phyloP scores from a whole-genome alignment of 2,888 invertebrate genomes.

The Polyploca ridens region DNA sequence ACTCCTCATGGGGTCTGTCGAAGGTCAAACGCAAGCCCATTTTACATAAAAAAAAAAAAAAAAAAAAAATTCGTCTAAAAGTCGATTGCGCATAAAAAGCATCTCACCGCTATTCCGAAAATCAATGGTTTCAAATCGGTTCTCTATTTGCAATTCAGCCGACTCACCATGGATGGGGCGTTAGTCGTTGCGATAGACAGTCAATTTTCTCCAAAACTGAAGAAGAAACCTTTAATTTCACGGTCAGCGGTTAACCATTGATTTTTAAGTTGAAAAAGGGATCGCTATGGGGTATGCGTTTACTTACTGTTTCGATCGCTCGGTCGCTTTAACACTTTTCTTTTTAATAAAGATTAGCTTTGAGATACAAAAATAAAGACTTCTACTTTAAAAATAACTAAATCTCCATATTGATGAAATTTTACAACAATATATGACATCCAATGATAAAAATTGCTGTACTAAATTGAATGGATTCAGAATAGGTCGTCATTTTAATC shows the following conservation, averaged over 20 bases:
- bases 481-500: slow-evolving; percentile 4
- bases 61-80: no score
- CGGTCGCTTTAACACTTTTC: background rate
- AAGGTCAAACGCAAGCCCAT: no score
- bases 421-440: background rate
- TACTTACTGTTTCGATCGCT: background rate
- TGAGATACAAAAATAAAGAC: no score
- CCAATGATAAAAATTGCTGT: background rate
- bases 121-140: background rate
- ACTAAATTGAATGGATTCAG: background rate
- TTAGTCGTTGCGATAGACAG: background rate
- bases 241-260: slow-evolving; percentile 10
- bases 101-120: no score
- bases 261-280: slow-evolving; percentile 3
- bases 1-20: no score
- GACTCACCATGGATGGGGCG: background rate
- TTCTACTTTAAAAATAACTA: no score
- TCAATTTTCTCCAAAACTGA: slow-evolving; percentile 9
- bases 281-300: background rate
- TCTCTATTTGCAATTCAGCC: background rate
- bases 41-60: no score
- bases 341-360: background rate
- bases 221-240: slow-evolving; percentile 9
- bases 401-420: no score
- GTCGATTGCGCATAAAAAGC: background rate